Conservation (phyloP, 2,113 vertebrate species). For the Artemisiospiza belli region DNA sequence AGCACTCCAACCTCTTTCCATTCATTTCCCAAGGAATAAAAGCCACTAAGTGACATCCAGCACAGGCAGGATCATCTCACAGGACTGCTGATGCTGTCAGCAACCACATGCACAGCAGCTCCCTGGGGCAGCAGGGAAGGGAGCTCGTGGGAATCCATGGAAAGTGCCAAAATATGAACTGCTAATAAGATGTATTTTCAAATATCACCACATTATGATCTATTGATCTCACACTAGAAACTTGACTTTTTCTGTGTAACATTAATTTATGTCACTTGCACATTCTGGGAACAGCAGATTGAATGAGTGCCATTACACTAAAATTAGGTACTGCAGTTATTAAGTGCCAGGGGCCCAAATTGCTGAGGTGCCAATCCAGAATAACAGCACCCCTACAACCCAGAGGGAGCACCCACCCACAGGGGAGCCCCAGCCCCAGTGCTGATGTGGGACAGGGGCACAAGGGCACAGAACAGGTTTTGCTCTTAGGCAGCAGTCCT, state of each 20-base stretch:
- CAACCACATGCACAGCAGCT: not conserved
- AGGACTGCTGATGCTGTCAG: not conserved
- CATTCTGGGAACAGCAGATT: not conserved
- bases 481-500: not conserved
- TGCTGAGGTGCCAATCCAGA: not conserved
- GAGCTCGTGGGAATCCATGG: not conserved
- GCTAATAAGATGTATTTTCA: slow-evolving; percentile 57
- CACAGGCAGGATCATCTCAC: not conserved
- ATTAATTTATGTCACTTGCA: slow-evolving; percentile 19
- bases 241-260: slow-evolving; percentile 7
- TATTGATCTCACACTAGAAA: slow-evolving; percentile 21
- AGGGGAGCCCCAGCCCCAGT: rapidly evolving
- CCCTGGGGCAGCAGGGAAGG: not conserved
- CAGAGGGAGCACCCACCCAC: not conserved
- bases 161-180: slow-evolving; percentile 44
- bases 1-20: not conserved
- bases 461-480: not conserved
- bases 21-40: not conserved
- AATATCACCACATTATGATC: slow-evolving; percentile 23
- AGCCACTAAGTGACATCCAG: not conserved
- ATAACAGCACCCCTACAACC: not conserved
- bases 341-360: not conserved
- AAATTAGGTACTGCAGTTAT: not conserved
- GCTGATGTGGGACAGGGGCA: not conserved
- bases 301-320: not conserved